Percentiles rank a stretch among this genome's conserved stretches.
Evolutionary conservation across 2,888 invertebrate species (phyloP).

Genomic region (Mythimna lalbum): DNA sequence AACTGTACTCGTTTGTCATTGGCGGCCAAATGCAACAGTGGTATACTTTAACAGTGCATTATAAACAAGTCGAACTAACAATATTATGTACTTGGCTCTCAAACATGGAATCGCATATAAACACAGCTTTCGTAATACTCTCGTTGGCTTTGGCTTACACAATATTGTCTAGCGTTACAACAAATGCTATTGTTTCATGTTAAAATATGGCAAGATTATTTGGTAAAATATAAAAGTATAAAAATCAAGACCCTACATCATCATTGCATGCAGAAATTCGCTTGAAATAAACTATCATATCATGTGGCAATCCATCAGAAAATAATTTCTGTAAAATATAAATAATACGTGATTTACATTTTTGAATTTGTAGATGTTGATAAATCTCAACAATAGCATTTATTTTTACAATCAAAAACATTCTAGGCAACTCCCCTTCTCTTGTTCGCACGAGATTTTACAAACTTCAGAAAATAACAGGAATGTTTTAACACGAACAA

Average conservation of each 20-base stretch:
- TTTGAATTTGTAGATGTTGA: neutral
- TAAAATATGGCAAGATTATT: neutral
- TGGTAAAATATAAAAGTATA: conserved; percentile 21
- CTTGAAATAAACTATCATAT: neutral
- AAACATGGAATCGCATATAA: conserved; percentile 68
- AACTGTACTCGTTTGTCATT: neutral
- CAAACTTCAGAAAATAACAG: conserved; percentile 28
- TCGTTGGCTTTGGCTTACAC: conserved; percentile 83
- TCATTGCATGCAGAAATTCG: neutral
- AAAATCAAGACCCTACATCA: neutral
- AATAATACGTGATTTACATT: neutral
- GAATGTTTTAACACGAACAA: conserved; percentile 56
- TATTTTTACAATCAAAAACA: conserved; percentile 62
- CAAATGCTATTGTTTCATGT: conserved; percentile 63
- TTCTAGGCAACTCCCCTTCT: conserved; percentile 20
- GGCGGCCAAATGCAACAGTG: conserved; percentile 42
- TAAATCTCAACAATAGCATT: conserved; percentile 65
- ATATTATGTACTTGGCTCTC: conserved; percentile 50
- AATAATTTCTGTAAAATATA: neutral
- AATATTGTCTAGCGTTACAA: conserved; percentile 70
- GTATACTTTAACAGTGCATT: conserved; percentile 38
- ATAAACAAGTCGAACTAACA: conserved; percentile 51
- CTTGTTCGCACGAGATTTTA: conserved; percentile 41
- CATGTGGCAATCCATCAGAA: neutral
- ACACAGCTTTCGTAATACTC: conserved; percentile 83